Evolutionary conservation across 2,113 vertebrate species (phyloP).

Genomic region (Poecilia latipinna): DNA sequence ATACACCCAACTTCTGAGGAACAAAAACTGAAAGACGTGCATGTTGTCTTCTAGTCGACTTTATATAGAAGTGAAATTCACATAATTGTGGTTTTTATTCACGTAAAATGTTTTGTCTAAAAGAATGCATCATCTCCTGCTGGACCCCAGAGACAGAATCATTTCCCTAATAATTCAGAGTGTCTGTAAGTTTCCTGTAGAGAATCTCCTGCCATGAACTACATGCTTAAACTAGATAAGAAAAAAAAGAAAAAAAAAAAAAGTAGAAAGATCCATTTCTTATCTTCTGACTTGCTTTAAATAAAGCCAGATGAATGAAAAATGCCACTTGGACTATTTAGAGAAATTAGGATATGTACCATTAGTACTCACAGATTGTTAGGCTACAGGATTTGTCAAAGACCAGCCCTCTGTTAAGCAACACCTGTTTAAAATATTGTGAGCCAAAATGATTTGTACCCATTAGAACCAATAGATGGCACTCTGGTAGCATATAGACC

Average conservation of each 20-base stretch:
- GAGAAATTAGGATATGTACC: constrained; percentile 30
- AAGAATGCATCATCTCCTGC: neutral
- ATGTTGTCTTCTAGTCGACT: neutral
- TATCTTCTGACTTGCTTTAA: neutral
- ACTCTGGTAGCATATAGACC: constrained; percentile 68
- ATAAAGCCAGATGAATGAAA: neutral
- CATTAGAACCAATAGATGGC: constrained; percentile 71
- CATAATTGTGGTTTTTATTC: neutral
- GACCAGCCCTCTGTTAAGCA: constrained; percentile 64
- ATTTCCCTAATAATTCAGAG: neutral
- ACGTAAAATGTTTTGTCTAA: no score
- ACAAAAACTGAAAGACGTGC: neutral
- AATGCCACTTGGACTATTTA: constrained; percentile 14
- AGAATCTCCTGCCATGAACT: no score
- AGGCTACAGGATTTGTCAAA: constrained; percentile 60
- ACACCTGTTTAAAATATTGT: constrained; percentile 48
- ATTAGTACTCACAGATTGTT: constrained; percentile 54
- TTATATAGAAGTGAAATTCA: neutral
- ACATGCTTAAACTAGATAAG: neutral
- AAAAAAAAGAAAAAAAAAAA: neutral
- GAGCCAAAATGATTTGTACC: constrained; percentile 32
- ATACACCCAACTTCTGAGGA: no score
- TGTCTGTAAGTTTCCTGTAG: no score
- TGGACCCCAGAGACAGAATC: neutral
- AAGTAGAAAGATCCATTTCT: neutral